Base-by-base conservation (phyloP, 2,797 vertebrate species). In the Fringilla coelebs region DNA sequence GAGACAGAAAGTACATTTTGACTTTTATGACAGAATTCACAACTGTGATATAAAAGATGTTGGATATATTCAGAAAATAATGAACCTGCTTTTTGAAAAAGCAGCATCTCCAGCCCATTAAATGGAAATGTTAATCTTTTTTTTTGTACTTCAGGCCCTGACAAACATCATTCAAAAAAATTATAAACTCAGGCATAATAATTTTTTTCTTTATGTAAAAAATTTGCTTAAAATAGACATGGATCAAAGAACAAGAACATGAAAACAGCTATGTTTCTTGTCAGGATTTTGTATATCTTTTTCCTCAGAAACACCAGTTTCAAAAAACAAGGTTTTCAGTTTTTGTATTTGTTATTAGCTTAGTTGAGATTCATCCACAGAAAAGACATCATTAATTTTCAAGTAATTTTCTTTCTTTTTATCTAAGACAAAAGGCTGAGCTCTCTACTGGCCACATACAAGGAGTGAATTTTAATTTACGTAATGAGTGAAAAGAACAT, bases 381-480 rank as follows among this genome's bases (percentile, higher is more conserved):
- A 95, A 88, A 43, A 68, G 9, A 77, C 13, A 46, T 60, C 63
- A 94, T 81, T 95, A 92, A 92, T 97, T 97, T 96, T 96, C 74
- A 83, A 84, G 73, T 91, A 67, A 49, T 72, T 67, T 57, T 87
- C 54, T 95, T 93, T 82, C 40, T 94, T 93, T 77, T 85, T 45
- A 41, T 77, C 54, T 83, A 57, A 6, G 40, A 51, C 6, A 78
- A 96, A 96, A 40, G 71, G 22, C 36, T 90, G 67, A 15, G 14
- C 89, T 67, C 41, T 94, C 70, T 71, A 58, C 65, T 19, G 36
- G 18, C 25, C 38, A 80, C 15, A 41, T 49, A 88, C 11, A 92
- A 93, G 55, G 54, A 82, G 18, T 80, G 58, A 93, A 96, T 92
- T 91, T 95, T 96, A 93, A 95, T 97, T 93, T 91, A 89, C 88